Percentiles rank a stretch among this genome's conserved stretches.
Conservation (phyloP, 1,140 invertebrate genomes). For the Drosophila setifemur region DNA sequence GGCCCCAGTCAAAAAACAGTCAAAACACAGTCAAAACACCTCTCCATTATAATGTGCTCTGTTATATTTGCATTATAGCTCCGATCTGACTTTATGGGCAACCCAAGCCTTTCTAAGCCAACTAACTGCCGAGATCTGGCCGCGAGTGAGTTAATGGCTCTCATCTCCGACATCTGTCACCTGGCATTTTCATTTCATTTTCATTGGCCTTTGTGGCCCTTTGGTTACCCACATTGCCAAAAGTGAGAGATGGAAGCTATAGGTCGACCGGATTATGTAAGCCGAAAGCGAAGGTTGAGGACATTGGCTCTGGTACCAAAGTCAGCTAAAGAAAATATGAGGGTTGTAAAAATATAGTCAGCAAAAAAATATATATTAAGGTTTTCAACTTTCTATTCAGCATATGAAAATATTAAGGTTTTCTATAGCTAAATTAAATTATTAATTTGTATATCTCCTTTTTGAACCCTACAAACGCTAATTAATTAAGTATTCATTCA, state of each 20-base stretch:
- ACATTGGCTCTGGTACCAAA: neutral
- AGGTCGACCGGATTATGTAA: constrained; percentile 9
- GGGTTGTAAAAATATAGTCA: too few relatives aligned
- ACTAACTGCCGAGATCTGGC: neutral
- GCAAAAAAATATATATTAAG: too few relatives aligned
- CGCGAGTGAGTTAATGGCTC: constrained; percentile 19
- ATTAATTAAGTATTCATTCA: too few relatives aligned
- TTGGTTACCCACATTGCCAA: constrained; percentile 17
- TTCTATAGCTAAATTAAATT: too few relatives aligned
- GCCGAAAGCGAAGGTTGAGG: constrained; percentile 6
- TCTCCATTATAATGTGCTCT: constrained; percentile 41
- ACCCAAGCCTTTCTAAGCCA: constrained; percentile 48
- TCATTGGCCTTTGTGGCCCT: constrained; percentile 37
- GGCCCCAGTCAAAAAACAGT: too few relatives aligned
- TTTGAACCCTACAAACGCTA: too few relatives aligned
- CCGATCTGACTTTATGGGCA: constrained; percentile 3
- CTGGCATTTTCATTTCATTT: constrained; percentile 61
- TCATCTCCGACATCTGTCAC: constrained; percentile 23
- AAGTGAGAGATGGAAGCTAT: neutral
- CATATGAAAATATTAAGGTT: too few relatives aligned
- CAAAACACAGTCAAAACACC: constrained; percentile 12
- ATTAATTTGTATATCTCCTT: too few relatives aligned
- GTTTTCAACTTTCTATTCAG: too few relatives aligned
- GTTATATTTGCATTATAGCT: constrained; percentile 58
- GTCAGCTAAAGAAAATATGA: too few relatives aligned